Conservation (phyloP, 2,113 vertebrate species). For the Odocoileus hemionus region DNA sequence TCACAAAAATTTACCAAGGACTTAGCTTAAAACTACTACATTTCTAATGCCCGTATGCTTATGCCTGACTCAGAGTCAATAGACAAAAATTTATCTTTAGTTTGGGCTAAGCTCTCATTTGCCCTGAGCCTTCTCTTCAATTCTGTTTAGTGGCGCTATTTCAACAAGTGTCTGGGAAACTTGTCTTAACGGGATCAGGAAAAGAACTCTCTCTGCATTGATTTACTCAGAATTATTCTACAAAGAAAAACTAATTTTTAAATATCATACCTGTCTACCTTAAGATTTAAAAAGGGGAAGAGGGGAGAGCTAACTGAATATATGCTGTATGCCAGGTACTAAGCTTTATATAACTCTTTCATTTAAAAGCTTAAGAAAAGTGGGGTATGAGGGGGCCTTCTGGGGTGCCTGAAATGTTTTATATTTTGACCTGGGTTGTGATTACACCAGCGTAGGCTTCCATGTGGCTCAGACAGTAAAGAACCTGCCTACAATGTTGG, state of each 20-base stretch:
- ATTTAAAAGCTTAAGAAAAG: slow-evolving; percentile 17
- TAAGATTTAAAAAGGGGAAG: slow-evolving; percentile 15
- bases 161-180: background rate
- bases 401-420: background rate
- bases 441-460: background rate
- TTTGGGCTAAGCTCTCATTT: slow-evolving; percentile 26
- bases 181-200: slow-evolving; percentile 1
- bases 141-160: background rate
- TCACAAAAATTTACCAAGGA: slow-evolving; percentile 27
- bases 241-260: slow-evolving; percentile 22
- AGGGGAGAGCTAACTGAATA: background rate
- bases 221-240: slow-evolving; percentile 37
- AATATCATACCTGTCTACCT: background rate
- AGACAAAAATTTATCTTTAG: slow-evolving; percentile 26
- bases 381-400: background rate
- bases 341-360: slow-evolving; percentile 1
- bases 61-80: slow-evolving; percentile 3
- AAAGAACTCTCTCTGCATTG: slow-evolving; percentile 20
- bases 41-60: slow-evolving; percentile 32
- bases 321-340: background rate
- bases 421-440: background rate
- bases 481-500: background rate
- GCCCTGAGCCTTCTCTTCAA: background rate
- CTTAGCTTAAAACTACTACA: slow-evolving; percentile 7
- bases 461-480: background rate